phyloP scores from a whole-genome alignment of 1,140 invertebrate genomes.

The Liolophura sinensis region DNA sequence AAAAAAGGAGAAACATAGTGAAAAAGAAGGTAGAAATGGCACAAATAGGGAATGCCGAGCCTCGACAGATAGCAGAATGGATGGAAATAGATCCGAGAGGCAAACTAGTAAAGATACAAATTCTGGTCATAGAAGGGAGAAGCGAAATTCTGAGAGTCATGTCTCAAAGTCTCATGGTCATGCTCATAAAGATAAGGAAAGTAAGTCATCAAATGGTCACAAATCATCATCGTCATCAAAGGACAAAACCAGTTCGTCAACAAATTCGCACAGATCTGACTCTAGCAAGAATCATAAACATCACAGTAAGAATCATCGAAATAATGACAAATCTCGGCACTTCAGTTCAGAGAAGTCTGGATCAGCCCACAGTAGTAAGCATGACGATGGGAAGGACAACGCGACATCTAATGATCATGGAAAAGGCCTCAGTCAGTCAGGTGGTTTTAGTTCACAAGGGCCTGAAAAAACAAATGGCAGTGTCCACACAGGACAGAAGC shows the following conservation, averaged over 20 bases:
- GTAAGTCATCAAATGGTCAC: too few species aligned
- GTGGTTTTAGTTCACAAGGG: too few species aligned
- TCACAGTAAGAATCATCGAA: not conserved
- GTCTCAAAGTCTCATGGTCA: too few species aligned
- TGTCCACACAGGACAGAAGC: not conserved
- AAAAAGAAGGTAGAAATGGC: too few species aligned
- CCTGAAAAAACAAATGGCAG: not conserved
- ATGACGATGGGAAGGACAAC: not conserved
- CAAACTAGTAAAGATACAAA: not conserved
- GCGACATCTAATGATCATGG: not conserved
- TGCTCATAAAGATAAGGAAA: too few species aligned
- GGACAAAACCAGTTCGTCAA: slow-evolving; percentile 8
- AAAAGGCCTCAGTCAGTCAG: not conserved
- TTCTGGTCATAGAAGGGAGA: slow-evolving; percentile 6
- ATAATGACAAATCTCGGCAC: not conserved
- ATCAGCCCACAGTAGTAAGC: not conserved
- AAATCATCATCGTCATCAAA: too few species aligned
- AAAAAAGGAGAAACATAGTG: too few species aligned
- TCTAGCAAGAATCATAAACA: slow-evolving; percentile 2
- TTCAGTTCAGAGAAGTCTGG: not conserved
- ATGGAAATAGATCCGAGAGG: too few species aligned
- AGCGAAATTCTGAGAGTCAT: too few species aligned
- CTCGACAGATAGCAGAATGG: too few species aligned
- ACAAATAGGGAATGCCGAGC: too few species aligned
- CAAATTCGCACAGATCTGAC: not conserved